phyloP scores from a whole-genome alignment of 2,797 vertebrate species.

The Remorina albescens region DNA sequence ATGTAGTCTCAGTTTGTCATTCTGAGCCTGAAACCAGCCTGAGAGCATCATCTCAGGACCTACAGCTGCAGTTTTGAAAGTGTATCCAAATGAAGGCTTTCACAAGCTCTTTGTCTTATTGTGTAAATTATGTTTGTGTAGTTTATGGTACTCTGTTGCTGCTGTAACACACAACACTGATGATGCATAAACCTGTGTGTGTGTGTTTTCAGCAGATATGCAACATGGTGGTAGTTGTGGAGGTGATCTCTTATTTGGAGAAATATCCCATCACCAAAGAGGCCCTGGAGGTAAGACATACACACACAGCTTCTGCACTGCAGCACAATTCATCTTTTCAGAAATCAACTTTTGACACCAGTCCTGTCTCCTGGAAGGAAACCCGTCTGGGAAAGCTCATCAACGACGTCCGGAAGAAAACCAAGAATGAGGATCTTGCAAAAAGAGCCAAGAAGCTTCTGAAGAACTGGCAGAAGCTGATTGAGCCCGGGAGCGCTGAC shows the following conservation, averaged over 20 bases:
- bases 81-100: constrained; percentile 75
- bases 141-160: not conserved
- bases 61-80: constrained; percentile 83
- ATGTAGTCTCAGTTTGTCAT: constrained; percentile 66
- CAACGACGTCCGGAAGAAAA: constrained; percentile 95
- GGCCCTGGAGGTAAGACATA: constrained; percentile 90
- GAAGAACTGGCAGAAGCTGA: constrained; percentile 94
- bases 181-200: constrained; percentile 1
- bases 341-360: not conserved
- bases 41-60: constrained; percentile 6
- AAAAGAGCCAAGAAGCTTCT: constrained; percentile 95
- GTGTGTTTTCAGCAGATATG: constrained; percentile 87
- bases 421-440: constrained; percentile 93
- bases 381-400: constrained; percentile 95
- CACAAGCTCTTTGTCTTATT: constrained; percentile 1
- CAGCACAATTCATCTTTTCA: not conserved
- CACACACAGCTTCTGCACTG: not conserved
- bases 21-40: constrained; percentile 61
- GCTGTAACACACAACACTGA: not conserved
- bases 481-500: constrained; percentile 89
- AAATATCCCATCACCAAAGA: constrained; percentile 98
- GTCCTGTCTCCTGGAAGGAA: constrained; percentile 83
- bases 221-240: constrained; percentile 96
- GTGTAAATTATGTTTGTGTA: not conserved
- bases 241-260: constrained; percentile 97